These are phyloP conservation scores for Drosophila erecta DNA, from an alignment of 1,140 invertebrate species.

Conservation along the genomic window DNA sequence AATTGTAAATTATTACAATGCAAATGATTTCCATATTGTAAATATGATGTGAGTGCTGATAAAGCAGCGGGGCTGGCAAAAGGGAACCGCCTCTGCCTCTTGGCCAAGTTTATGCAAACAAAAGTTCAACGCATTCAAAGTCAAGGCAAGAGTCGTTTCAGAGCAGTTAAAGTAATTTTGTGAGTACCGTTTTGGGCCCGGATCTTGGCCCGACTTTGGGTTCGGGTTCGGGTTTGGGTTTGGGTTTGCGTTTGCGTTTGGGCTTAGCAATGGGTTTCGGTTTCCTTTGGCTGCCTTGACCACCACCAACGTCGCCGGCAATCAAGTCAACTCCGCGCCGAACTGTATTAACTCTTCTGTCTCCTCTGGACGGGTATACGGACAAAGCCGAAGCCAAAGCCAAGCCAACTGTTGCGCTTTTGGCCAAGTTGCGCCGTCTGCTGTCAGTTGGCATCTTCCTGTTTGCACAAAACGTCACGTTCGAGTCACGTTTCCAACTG, in stretches of 20 bases:
- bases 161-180: conserved; percentile 64
- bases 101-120: conserved; percentile 52
- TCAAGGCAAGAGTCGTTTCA: conserved; percentile 46
- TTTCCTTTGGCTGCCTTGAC: conserved; percentile 61
- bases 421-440: conserved; percentile 27
- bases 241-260: conserved; percentile 19
- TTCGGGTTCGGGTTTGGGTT: conserved; percentile 15
- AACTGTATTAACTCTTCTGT: conserved; percentile 77
- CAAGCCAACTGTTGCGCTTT: conserved; percentile 57
- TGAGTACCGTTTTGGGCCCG: conserved; percentile 67
- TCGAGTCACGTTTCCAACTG: conserved; percentile 79
- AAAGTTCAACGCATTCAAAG: conserved; percentile 69
- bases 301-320: conserved; percentile 65
- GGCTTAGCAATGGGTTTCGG: conserved; percentile 8
- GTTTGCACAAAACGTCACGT: conserved; percentile 82
- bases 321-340: conserved; percentile 76
- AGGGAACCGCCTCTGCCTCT: conserved; percentile 59
- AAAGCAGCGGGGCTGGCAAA: conserved; percentile 51
- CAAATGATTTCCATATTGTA: conserved; percentile 81
- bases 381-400: not conserved
- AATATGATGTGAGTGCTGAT: conserved; percentile 74
- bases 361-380: conserved; percentile 9
- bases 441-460: conserved; percentile 81
- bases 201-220: conserved; percentile 6
- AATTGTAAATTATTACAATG: conserved; percentile 83